A percentile compares a stretch with the other conserved stretches of the same genome.
phyloP scores from a whole-genome alignment of 2,797 vertebrate genomes.

The Coracias cyanogaster region DNA sequence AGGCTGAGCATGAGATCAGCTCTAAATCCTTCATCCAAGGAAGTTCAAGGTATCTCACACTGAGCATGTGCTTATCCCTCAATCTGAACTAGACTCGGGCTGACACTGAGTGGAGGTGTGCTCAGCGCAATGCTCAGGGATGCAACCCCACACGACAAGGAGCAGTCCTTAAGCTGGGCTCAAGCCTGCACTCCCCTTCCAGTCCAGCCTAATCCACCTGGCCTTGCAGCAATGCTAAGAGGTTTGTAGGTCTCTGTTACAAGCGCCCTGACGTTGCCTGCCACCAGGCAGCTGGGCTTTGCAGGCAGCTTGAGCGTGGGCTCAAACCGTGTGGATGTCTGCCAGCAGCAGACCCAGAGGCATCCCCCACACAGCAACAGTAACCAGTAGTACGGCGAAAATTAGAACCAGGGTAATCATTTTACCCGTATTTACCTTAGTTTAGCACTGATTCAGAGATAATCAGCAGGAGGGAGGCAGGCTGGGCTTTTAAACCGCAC shows the following conservation, averaged over 20 bases:
- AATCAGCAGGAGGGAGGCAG: background rate
- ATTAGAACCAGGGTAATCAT: background rate
- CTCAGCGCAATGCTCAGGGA: background rate
- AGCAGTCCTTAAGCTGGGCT: background rate
- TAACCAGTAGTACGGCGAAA: background rate
- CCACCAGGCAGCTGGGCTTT: background rate
- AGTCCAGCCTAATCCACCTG: background rate
- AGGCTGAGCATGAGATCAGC: background rate
- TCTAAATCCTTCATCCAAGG: background rate
- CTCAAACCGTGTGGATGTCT: fast-evolving
- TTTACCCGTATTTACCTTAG: background rate
- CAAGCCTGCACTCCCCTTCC: background rate
- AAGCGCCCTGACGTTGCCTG: background rate
- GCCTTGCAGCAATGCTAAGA: background rate
- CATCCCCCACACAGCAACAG: background rate
- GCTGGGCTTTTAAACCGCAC: background rate
- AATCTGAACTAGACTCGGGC: too few relatives aligned
- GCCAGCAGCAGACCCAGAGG: background rate
- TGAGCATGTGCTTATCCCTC: fast-evolving
- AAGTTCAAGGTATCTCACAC: background rate
- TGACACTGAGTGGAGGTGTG: fast-evolving
- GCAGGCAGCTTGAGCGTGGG: background rate
- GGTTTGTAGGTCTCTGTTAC: background rate
- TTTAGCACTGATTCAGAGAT: background rate
- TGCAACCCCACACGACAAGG: fast-evolving